Percentiles rank a stretch among this genome's conserved stretches.
phyloP scores from a whole-genome alignment of 1,140 invertebrate species.

The Zaprionus kolodkinae region DNA sequence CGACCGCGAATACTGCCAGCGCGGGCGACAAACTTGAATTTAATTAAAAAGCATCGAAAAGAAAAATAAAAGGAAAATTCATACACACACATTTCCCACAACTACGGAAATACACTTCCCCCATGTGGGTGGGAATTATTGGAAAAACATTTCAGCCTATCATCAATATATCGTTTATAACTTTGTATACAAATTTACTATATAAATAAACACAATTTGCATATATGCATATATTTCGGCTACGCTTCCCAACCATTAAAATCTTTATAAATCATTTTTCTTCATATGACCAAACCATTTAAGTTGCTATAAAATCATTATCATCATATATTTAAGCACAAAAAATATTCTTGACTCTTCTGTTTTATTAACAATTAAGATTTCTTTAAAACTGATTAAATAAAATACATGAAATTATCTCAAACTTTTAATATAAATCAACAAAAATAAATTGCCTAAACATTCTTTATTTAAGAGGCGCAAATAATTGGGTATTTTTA shows the following conservation, averaged over 20 bases:
- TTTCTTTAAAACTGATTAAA: no score
- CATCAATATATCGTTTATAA: neutral
- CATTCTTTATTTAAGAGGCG: no score
- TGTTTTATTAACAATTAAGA: no score
- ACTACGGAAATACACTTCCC: conserved; percentile 37
- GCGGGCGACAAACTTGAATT: conserved; percentile 79
- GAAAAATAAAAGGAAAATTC: conserved; percentile 30
- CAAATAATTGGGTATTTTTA: no score
- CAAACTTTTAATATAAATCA: no score
- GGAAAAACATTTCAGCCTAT: neutral
- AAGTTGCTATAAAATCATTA: neutral
- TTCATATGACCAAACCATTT: neutral
- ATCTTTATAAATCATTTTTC: no score
- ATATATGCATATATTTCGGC: no score
- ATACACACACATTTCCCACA: conserved; percentile 7
- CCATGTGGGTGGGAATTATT: neutral
- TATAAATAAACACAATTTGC: neutral
- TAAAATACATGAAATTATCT: no score
- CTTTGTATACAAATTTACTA: neutral
- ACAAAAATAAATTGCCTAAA: no score
- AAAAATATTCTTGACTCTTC: no score
- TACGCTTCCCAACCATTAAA: no score
- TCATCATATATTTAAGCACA: neutral
- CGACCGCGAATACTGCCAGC: conserved; percentile 72
- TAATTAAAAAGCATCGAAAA: conserved; percentile 64